Conservation (phyloP, 2,888 invertebrate species). For the Brachynemurus nebulosus region DNA sequence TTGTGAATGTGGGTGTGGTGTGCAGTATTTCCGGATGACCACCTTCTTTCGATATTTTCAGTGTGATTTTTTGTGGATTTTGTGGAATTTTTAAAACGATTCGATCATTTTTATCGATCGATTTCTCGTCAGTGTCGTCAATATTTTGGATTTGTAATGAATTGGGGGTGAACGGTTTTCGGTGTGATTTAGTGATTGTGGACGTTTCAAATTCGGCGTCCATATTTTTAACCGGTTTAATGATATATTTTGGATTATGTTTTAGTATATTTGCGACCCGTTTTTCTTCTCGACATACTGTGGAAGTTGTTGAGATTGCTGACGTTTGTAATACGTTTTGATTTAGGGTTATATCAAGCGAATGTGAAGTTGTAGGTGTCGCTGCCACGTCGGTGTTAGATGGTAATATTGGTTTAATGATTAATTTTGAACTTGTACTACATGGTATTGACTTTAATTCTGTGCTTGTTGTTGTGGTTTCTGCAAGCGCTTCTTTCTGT, state of each 20-base stretch:
- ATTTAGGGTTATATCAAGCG: too few relatives aligned
- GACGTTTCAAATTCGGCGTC: conserved; percentile 22
- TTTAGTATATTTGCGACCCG: neutral
- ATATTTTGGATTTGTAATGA: conserved; percentile 53
- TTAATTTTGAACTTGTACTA: neutral
- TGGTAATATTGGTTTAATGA: conserved; percentile 8
- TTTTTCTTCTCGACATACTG: conserved; percentile 19
- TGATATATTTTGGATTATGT: conserved; percentile 21
- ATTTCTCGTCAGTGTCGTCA: conserved; percentile 38
- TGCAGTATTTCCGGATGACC: conserved; percentile 29
- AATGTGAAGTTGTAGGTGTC: conserved; percentile 23
- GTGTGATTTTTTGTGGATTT: conserved; percentile 37
- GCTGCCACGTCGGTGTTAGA: conserved; percentile 10
- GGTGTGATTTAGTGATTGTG: conserved; percentile 8
- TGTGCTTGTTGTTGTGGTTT: conserved; percentile 18
- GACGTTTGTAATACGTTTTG: conserved; percentile 30
- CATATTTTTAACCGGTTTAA: conserved; percentile 21
- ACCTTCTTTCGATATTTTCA: conserved; percentile 36
- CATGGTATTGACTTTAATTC: conserved; percentile 12
- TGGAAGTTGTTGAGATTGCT: conserved; percentile 34
- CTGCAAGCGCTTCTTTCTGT: conserved; percentile 16
- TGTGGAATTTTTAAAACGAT: conserved; percentile 19
- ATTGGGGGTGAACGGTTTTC: neutral
- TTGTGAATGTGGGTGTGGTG: neutral
- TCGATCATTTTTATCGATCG: conserved; percentile 30